A percentile compares a stretch with the other conserved stretches of the same genome.
phyloP scores from a whole-genome alignment of 2,797 vertebrate genomes.

The Enteromius anoplus region DNA sequence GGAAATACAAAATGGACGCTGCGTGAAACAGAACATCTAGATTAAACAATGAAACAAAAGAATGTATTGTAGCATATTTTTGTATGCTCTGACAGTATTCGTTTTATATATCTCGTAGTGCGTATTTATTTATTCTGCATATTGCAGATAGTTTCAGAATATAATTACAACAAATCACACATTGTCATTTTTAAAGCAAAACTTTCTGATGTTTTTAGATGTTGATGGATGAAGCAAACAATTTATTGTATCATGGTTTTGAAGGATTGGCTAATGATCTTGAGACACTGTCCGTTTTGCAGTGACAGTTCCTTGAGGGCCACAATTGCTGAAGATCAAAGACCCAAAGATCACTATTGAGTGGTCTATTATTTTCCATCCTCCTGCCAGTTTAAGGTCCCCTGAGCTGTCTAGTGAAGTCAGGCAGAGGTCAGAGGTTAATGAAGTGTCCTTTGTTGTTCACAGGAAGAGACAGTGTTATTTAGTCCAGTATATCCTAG shows the following conservation, averaged over 20 bases:
- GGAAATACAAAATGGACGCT: neutral
- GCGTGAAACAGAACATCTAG: neutral
- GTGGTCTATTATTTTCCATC: conserved; percentile 17
- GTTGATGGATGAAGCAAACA: neutral
- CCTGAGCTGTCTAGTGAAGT: conserved; percentile 57
- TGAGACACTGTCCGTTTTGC: conserved; percentile 19
- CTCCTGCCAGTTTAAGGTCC: conserved; percentile 48
- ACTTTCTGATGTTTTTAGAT: neutral
- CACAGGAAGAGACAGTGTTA: conserved; percentile 40
- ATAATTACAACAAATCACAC: neutral
- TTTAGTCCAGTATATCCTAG: conserved; percentile 18
- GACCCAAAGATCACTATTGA: conserved; percentile 27
- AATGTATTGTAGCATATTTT: neutral
- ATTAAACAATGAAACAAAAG: conserved; percentile 2
- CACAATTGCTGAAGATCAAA: conserved; percentile 55
- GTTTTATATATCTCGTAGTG: neutral
- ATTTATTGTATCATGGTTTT: neutral
- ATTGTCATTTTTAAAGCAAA: neutral
- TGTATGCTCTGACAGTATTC: neutral
- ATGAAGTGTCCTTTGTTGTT: conserved; percentile 60
- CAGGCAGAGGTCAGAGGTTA: conserved; percentile 61
- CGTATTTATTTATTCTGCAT: neutral
- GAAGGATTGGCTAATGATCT: neutral
- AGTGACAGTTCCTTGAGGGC: conserved; percentile 46
- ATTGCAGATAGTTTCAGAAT: neutral